Evolutionary conservation across 2,113 vertebrate genomes (phyloP).

Genomic region (Promerops cafer): DNA sequence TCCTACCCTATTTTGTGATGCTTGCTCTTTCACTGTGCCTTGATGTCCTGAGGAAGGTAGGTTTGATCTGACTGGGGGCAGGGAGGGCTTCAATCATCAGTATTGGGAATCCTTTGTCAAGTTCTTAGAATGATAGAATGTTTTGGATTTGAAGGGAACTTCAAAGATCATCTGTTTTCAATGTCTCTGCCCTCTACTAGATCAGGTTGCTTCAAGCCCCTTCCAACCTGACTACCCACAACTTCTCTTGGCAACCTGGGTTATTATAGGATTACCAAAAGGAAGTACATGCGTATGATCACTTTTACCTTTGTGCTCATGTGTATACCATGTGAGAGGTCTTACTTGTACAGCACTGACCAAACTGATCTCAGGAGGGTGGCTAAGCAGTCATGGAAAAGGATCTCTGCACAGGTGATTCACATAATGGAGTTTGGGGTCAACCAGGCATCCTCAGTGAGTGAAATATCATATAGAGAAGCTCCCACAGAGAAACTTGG

Average conservation of each 20-base stretch:
- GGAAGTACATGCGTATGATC: not conserved
- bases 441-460: not conserved
- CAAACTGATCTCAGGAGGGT: fast-evolving
- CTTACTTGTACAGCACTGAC: not conserved
- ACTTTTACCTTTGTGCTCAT: not conserved
- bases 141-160: not conserved
- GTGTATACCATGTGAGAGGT: not conserved
- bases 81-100: not conserved
- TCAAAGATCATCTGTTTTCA: not conserved
- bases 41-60: not conserved
- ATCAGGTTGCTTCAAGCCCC: not conserved
- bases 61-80: not conserved
- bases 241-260: not conserved
- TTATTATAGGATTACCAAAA: not conserved
- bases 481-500: not conserved
- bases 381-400: not conserved
- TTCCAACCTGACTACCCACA: not conserved
- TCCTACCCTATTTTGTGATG: not conserved
- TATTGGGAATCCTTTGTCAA: not conserved
- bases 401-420: not conserved
- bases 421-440: not conserved
- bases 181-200: not conserved
- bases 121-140: not conserved
- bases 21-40: not conserved
- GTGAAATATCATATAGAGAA: not conserved